Evolutionary conservation across 1,140 invertebrate genomes (phyloP).

Genomic region (Drosophila lini): DNA sequence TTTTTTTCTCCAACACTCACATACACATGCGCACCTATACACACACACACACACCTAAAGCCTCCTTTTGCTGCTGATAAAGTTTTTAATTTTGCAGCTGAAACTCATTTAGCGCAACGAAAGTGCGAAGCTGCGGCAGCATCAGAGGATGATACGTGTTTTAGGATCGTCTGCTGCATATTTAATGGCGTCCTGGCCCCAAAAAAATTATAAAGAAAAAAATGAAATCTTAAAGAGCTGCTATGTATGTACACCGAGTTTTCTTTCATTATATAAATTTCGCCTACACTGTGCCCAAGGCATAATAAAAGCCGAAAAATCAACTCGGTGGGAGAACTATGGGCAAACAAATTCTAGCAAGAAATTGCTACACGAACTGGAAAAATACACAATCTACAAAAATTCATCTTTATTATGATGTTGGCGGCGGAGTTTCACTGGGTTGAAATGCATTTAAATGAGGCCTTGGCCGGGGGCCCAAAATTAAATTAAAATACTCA

Average conservation of each 20-base stretch:
- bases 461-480: conserved; percentile 11
- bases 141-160: conserved; percentile 70
- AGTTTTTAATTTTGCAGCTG: conserved; percentile 81
- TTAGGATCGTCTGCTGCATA: conserved; percentile 70
- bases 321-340: conserved; percentile 59
- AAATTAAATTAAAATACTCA: conserved; percentile 55
- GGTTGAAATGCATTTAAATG: conserved; percentile 71
- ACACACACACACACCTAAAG: conserved; percentile 29
- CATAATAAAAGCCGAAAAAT: conserved; percentile 38
- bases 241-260: neutral
- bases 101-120: conserved; percentile 80
- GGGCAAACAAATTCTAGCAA: conserved; percentile 62
- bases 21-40: neutral
- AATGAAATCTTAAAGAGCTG: conserved; percentile 41
- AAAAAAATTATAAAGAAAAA: conserved; percentile 3
- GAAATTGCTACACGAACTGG: conserved; percentile 74
- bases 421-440: neutral
- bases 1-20: conserved; percentile 60
- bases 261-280: conserved; percentile 20
- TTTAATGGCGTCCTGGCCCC: conserved; percentile 52
- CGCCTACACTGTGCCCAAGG: conserved; percentile 17
- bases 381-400: conserved; percentile 81
- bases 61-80: conserved; percentile 55
- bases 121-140: conserved; percentile 59
- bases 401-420: conserved; percentile 74